Percentiles rank a stretch among this genome's conserved stretches.
Conservation (phyloP, 35 echinoderm and acorn worm species). For the Apostichopus parvimensis region DNA sequence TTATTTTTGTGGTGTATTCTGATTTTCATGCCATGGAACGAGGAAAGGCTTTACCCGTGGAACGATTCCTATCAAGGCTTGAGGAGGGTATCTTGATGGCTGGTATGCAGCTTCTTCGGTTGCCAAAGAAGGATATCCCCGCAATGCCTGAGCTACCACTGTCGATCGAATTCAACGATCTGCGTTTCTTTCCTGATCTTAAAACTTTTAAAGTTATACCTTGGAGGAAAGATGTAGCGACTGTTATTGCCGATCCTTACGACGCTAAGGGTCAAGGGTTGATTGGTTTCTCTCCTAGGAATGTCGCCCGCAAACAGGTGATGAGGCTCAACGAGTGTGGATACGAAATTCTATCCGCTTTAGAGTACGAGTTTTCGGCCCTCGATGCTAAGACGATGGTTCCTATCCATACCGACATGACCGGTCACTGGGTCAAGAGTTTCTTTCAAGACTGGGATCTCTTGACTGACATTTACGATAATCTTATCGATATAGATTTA, state of each 20-base stretch:
- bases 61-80: not conserved
- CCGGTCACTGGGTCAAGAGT: not conserved
- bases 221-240: slow-evolving; percentile 11
- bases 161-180: slow-evolving; percentile 1
- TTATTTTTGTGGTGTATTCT: slow-evolving; percentile 13
- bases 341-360: slow-evolving; percentile 12
- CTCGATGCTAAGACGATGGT: not conserved
- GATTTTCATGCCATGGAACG: slow-evolving; percentile 23
- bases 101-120: not conserved
- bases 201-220: slow-evolving; percentile 31
- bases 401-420: slow-evolving; percentile 25
- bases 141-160: not conserved
- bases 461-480: not conserved
- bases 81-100: not conserved
- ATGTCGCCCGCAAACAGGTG: slow-evolving; percentile 13
- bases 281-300: not conserved
- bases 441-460: slow-evolving; percentile 8
- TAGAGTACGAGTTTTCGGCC: slow-evolving; percentile 34
- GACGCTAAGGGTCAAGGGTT: not conserved
- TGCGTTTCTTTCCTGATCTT: slow-evolving; percentile 30
- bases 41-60: not conserved
- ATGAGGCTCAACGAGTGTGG: slow-evolving; percentile 2
- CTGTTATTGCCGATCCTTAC: slow-evolving; percentile 22
- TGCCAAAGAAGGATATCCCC: not conserved
- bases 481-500: not conserved